A percentile compares a stretch with the other conserved stretches of the same genome.
Evolutionary conservation across 2,113 vertebrate genomes (phyloP).

Genomic region (Scolopax mira): DNA sequence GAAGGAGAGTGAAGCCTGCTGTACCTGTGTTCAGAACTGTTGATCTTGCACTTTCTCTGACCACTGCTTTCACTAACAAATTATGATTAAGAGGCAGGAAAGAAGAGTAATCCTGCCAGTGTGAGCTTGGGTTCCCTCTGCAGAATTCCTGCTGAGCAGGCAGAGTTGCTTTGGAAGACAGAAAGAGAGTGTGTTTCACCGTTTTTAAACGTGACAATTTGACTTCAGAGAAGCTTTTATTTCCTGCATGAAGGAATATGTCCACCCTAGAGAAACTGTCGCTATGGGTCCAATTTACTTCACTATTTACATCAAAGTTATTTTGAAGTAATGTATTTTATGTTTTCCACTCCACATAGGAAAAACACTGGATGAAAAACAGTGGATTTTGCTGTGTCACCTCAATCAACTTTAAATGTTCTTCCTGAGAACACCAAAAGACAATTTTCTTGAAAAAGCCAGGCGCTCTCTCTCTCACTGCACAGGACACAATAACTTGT

Average conservation of each 20-base stretch:
- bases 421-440: background rate
- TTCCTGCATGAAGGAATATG: background rate
- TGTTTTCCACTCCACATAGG: background rate
- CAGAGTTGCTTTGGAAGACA: background rate
- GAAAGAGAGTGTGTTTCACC: background rate
- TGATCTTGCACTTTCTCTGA: constrained; percentile 29
- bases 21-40: background rate
- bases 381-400: background rate
- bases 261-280: background rate
- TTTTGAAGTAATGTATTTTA: background rate
- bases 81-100: constrained; percentile 21
- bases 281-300: background rate
- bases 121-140: background rate
- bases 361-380: background rate
- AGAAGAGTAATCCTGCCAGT: background rate
- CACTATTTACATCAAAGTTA: background rate
- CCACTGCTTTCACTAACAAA: constrained; percentile 53
- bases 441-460: background rate
- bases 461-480: background rate
- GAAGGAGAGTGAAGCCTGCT: background rate
- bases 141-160: background rate
- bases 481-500: background rate
- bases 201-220: background rate
- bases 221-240: background rate
- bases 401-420: background rate